These are phyloP conservation scores for Troilus luridus DNA, from an alignment of 2,888 invertebrate genomes.

Conservation along the genomic window DNA sequence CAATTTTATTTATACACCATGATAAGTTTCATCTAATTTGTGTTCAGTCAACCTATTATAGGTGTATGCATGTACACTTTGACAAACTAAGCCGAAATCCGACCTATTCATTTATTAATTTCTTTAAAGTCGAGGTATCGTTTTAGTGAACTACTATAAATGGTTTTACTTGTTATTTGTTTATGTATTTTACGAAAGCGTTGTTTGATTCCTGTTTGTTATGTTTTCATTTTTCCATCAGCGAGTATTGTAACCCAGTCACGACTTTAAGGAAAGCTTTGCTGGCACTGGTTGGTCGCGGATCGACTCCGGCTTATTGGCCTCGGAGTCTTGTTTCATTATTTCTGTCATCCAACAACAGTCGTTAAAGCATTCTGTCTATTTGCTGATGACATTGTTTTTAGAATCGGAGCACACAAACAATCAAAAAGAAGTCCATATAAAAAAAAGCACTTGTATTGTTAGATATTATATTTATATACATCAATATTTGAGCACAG, in stretches of 20 bases:
- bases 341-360: neutral
- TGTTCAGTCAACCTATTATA: too few relatives aligned
- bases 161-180: neutral
- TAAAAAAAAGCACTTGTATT: neutral
- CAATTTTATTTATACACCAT: neutral
- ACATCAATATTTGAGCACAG: too few relatives aligned
- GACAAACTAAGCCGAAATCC: too few relatives aligned
- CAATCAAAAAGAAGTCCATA: neutral
- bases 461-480: neutral
- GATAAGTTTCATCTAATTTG: too few relatives aligned
- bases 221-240: neutral
- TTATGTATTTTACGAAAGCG: neutral
- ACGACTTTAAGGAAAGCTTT: neutral
- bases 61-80: too few relatives aligned
- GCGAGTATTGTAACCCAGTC: neutral
- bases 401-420: neutral
- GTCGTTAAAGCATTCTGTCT: neutral
- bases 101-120: too few relatives aligned
- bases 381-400: neutral
- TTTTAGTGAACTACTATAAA: neutral
- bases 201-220: neutral
- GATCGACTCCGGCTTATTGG: neutral
- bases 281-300: neutral
- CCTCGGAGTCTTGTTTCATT: too few relatives aligned
- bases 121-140: neutral